phyloP scores from a whole-genome alignment of 2,888 invertebrate genomes.

The Eristalis arbustorum region DNA sequence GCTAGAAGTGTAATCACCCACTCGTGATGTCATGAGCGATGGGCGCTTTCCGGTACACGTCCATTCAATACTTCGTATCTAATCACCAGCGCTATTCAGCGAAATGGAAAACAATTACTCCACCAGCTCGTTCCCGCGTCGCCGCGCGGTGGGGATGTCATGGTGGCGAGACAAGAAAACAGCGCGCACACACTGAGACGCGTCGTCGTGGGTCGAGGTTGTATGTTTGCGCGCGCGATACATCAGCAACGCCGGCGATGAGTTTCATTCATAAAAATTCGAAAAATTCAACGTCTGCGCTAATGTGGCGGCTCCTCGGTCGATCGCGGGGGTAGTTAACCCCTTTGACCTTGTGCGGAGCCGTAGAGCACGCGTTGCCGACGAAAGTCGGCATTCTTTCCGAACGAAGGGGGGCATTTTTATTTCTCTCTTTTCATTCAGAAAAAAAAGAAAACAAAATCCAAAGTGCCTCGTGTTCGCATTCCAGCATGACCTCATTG shows the following conservation, averaged over 20 bases:
- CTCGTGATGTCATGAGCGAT: constrained; percentile 52
- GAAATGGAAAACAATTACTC: constrained; percentile 45
- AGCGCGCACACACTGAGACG: neutral
- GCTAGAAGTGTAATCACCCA: constrained; percentile 46
- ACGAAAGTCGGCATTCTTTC: neutral
- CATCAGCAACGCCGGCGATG: neutral
- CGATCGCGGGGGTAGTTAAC: constrained; percentile 39
- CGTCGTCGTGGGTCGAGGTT: neutral
- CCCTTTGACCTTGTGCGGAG: constrained; percentile 49
- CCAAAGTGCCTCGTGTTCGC: neutral
- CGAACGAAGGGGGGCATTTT: neutral
- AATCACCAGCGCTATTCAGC: constrained; percentile 49
- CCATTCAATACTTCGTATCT: constrained; percentile 41
- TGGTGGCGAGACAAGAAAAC: constrained; percentile 34
- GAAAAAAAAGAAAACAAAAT: neutral
- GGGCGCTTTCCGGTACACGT: constrained; percentile 60
- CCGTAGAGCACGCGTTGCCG: constrained; percentile 1
- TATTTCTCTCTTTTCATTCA: neutral
- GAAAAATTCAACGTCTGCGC: constrained; percentile 44
- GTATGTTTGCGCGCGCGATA: neutral
- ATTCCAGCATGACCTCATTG: neutral
- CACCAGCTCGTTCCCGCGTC: neutral
- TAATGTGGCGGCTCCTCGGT: neutral
- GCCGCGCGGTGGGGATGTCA: neutral
- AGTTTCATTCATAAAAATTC: constrained; percentile 47